Evolutionary conservation across 53 echinoderm and acorn worm genomes (phyloP).

Genomic region (Echinarachnius parma): DNA sequence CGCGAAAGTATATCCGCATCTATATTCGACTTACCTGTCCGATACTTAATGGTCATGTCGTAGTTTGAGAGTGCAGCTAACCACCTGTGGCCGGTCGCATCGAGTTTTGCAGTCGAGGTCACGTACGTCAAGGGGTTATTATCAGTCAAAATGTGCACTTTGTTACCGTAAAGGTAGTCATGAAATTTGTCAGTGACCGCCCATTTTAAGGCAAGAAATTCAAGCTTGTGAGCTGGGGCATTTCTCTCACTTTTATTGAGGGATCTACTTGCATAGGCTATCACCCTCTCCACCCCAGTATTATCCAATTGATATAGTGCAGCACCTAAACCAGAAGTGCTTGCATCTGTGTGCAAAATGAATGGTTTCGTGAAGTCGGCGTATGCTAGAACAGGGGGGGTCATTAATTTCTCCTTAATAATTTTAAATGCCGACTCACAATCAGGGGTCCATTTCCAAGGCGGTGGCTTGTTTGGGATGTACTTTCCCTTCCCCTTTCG

Average conservation of each 20-base stretch:
- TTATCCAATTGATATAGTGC: slow-evolving; percentile 30
- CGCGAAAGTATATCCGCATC: no score
- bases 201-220: slow-evolving; percentile 57
- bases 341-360: slow-evolving; percentile 38
- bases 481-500: not conserved
- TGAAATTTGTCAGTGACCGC: slow-evolving; percentile 53
- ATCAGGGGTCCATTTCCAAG: slow-evolving; percentile 16
- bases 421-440: not conserved
- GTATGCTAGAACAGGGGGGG: slow-evolving; percentile 19
- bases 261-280: slow-evolving; percentile 29
- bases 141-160: slow-evolving; percentile 41
- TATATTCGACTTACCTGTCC: no score
- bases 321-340: slow-evolving; percentile 26
- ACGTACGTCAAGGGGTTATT: slow-evolving; percentile 59
- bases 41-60: no score
- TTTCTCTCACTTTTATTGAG: slow-evolving; percentile 27
- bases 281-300: slow-evolving; percentile 18
- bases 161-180: slow-evolving; percentile 53
- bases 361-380: slow-evolving; percentile 38
- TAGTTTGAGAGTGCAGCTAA: slow-evolving; percentile 30
- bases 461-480: not conserved
- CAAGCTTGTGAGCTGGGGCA: slow-evolving; percentile 44
- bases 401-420: slow-evolving; percentile 1
- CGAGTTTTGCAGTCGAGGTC: slow-evolving; percentile 45
- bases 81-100: slow-evolving; percentile 48